Conservation (phyloP, 2,797 vertebrate genomes). For the Chelonia mydas region DNA sequence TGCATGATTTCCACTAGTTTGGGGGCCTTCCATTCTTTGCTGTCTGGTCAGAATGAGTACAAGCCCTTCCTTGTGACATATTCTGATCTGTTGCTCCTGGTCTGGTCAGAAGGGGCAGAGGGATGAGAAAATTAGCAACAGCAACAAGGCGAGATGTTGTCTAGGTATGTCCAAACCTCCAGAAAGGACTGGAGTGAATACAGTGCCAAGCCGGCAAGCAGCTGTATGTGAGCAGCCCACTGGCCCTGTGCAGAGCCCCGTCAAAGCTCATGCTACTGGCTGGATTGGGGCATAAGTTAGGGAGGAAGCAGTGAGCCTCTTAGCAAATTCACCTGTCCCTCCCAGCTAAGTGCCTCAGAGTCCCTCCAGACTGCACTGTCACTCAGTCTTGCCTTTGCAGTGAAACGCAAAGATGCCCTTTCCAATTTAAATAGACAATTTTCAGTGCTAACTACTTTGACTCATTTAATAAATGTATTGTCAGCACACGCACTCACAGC, state of each 20-base stretch:
- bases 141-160: not conserved
- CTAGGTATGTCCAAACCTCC: not conserved
- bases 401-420: not conserved
- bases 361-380: not conserved
- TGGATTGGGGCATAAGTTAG: not conserved
- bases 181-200: not conserved
- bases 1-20: not conserved
- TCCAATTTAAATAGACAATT: not conserved
- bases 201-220: not conserved
- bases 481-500: not conserved
- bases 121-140: not conserved
- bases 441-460: not conserved
- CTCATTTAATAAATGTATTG: not conserved
- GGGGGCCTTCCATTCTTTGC: not conserved
- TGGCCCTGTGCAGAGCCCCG: not conserved
- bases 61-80: not conserved
- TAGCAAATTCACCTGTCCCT: not conserved
- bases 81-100: not conserved
- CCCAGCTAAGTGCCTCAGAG: not conserved
- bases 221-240: not conserved
- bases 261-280: not conserved
- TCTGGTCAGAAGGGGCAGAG: not conserved
- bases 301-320: not conserved
- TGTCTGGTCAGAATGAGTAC: not conserved
- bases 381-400: not conserved